Percentiles rank a stretch among this genome's conserved stretches.
Conservation (phyloP, 1,140 invertebrate genomes). For the Anastatus disparis region DNA sequence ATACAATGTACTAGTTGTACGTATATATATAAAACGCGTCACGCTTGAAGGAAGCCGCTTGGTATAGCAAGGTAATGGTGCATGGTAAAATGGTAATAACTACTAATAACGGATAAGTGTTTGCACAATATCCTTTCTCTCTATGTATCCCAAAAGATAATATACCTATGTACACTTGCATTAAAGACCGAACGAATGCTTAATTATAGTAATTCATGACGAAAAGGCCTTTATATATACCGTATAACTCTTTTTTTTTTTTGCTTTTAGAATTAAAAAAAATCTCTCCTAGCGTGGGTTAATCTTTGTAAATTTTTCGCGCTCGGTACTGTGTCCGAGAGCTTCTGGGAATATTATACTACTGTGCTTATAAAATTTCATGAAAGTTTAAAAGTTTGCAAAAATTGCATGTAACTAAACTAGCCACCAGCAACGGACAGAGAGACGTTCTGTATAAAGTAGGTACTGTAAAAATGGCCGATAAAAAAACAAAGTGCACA, state of each 20-base stretch:
- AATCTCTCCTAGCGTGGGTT: no score
- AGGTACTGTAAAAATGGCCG: constrained; percentile 2
- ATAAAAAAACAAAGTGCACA: no score
- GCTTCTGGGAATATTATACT: constrained; percentile 15
- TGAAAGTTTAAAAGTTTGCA: neutral
- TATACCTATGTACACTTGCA: constrained; percentile 1
- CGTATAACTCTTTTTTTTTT: no score
- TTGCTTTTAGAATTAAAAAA: no score
- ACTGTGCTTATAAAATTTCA: constrained; percentile 15
- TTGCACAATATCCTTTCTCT: constrained; percentile 32
- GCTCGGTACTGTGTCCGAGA: neutral
- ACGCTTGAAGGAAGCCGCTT: constrained; percentile 29
- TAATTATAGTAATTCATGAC: constrained; percentile 40
- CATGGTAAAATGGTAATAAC: constrained; percentile 40
- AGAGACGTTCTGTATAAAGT: neutral
- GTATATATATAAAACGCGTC: constrained; percentile 11
- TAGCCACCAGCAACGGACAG: neutral
- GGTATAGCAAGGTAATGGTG: constrained; percentile 15
- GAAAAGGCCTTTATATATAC: no score
- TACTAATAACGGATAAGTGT: constrained; percentile 41
- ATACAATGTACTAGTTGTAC: no score
- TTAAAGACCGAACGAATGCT: constrained; percentile 12
- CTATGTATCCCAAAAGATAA: neutral
- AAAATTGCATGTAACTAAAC: no score
- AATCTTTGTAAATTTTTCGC: no score